phyloP scores from a whole-genome alignment of 2,888 invertebrate species.

The Hesperia comma region DNA sequence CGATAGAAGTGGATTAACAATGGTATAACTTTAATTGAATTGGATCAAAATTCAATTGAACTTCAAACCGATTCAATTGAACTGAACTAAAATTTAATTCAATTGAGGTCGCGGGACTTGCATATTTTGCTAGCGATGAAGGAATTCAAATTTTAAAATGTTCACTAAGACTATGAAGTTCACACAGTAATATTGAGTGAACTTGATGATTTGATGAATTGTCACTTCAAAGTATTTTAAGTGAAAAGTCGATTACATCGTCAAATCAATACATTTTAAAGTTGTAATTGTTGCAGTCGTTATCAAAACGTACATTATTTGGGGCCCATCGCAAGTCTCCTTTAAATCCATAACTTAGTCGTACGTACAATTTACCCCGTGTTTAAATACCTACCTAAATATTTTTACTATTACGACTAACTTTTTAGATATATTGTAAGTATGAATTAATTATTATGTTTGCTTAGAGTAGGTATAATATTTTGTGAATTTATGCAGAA shows the following conservation, averaged over 20 bases:
- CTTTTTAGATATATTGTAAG: conserved; percentile 79
- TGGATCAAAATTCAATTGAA: background rate
- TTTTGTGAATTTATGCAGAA: conserved; percentile 83
- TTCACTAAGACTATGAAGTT: no score
- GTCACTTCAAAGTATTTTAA: background rate
- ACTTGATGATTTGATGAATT: no score
- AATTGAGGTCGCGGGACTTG: background rate
- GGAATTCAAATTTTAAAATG: no score
- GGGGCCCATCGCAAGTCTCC: background rate
- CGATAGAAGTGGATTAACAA: conserved; percentile 41
- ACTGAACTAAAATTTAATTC: conserved; percentile 1
- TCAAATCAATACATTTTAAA: background rate
- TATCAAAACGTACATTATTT: background rate
- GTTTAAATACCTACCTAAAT: conserved; percentile 56
- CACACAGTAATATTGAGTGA: no score
- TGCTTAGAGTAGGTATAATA: conserved; percentile 82
- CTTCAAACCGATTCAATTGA: background rate
- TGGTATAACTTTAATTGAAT: background rate
- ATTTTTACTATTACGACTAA: conserved; percentile 77
- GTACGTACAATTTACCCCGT: conserved; percentile 35
- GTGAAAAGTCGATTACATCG: no score
- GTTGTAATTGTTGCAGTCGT: background rate
- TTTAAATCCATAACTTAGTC: conserved; percentile 25
- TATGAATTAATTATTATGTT: conserved; percentile 71
- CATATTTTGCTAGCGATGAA: background rate